A percentile compares a stretch with the other conserved stretches of the same genome.
These are phyloP conservation scores for Girardia tigrina DNA, from an alignment of 2,888 invertebrate genomes.

Conservation along the genomic window DNA sequence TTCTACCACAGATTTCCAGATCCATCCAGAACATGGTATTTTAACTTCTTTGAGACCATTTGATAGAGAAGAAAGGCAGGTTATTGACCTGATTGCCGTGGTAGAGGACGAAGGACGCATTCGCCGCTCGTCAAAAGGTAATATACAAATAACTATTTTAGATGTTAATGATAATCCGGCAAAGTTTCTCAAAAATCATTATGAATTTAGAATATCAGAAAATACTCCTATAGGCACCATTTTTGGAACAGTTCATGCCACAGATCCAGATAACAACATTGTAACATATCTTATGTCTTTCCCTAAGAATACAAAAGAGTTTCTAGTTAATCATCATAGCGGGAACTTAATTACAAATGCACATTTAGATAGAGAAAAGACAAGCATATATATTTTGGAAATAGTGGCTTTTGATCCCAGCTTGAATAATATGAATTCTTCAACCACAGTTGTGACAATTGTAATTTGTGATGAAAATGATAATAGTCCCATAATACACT, in stretches of 20 bases:
- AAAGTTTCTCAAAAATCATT: not conserved
- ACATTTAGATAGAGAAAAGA: not conserved
- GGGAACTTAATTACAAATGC: not conserved
- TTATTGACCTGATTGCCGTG: not conserved
- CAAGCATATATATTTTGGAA: not conserved
- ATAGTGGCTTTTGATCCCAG: not conserved
- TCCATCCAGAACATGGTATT: not conserved
- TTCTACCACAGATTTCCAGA: not conserved
- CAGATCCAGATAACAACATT: not conserved
- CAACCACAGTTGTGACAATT: not conserved
- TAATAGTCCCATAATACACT: not conserved
- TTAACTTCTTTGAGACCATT: not conserved
- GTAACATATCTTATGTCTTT: not conserved
- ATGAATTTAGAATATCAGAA: not conserved
- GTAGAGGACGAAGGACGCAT: not conserved
- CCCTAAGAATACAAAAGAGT: not conserved
- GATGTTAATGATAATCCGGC: not conserved
- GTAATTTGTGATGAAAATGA: constrained; percentile 1
- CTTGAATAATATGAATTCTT: not conserved
- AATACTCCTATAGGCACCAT: not conserved
- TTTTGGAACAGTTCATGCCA: not conserved
- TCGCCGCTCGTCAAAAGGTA: not conserved
- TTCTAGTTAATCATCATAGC: not conserved
- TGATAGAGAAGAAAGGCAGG: not conserved
- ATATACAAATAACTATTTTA: not conserved